Conservation (phyloP, 2,113 vertebrate species). For the Litocranius walleri region DNA sequence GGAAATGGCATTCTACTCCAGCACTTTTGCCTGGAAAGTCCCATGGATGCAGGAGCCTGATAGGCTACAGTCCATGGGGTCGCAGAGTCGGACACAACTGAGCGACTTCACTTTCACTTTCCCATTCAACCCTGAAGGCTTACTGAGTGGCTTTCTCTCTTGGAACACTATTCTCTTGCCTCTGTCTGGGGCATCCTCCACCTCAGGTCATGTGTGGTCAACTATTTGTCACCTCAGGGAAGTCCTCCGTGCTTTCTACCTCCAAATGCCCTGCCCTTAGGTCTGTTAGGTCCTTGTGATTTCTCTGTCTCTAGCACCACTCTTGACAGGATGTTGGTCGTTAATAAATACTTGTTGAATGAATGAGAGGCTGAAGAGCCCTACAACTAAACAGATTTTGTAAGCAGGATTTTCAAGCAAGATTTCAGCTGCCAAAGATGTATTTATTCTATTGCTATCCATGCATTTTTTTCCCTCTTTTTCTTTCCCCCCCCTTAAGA, state of each 20-base stretch:
- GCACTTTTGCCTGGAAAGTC: no score
- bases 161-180: background rate
- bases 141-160: background rate
- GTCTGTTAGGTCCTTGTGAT: background rate
- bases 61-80: no score
- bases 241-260: background rate
- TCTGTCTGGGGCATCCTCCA: background rate
- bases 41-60: no score
- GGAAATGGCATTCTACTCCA: no score
- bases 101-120: no score
- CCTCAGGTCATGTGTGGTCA: background rate
- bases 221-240: background rate
- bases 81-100: no score
- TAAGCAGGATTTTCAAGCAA: background rate
- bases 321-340: background rate
- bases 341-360: background rate
- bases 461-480: background rate
- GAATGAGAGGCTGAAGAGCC: background rate
- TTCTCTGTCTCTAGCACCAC: background rate
- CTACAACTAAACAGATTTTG: background rate
- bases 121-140: background rate
- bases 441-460: background rate
- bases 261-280: background rate
- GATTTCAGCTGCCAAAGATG: background rate
- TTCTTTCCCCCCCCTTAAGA: background rate